These are phyloP conservation scores for Trimorus sp. DNA, from an alignment of 2,888 invertebrate species.

Conservation along the genomic window DNA sequence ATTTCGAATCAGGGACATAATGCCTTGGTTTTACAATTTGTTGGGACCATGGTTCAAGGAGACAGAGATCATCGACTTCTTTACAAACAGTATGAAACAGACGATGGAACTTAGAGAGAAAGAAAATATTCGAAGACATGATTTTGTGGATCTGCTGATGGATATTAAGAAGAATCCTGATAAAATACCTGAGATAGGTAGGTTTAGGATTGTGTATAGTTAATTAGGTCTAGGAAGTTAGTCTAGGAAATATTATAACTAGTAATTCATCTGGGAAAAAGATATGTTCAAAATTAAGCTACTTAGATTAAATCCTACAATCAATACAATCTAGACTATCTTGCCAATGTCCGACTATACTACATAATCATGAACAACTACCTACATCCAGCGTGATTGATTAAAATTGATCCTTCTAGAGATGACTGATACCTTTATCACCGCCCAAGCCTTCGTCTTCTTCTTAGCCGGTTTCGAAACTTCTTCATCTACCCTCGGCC, in stretches of 20 bases:
- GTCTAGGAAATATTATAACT: too few species aligned
- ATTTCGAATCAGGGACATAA: conserved; percentile 67
- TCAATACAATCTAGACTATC: too few species aligned
- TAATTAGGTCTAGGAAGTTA: too few species aligned
- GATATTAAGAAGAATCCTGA: conserved; percentile 74
- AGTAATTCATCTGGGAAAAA: too few species aligned
- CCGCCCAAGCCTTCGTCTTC: conserved; percentile 73
- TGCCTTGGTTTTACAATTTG: conserved; percentile 68
- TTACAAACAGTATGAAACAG: conserved; percentile 74
- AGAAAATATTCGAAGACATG: conserved; percentile 79
- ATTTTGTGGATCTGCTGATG: conserved; percentile 81
- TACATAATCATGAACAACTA: too few species aligned
- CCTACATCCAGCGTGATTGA: too few species aligned
- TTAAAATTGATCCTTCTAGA: conserved; percentile 40
- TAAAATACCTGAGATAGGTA: conserved; percentile 70
- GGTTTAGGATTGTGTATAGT: neutral
- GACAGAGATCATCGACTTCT: conserved; percentile 73
- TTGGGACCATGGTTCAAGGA: conserved; percentile 68
- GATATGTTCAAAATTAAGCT: too few species aligned
- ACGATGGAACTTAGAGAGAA: conserved; percentile 79
- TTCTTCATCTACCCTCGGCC: conserved; percentile 68
- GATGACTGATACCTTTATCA: conserved; percentile 67
- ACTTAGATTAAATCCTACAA: too few species aligned
- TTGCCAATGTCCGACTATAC: too few species aligned
- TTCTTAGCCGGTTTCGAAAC: conserved; percentile 75